Conservation (phyloP, 1,140 invertebrate genomes). For the Zaprionus inermis region DNA sequence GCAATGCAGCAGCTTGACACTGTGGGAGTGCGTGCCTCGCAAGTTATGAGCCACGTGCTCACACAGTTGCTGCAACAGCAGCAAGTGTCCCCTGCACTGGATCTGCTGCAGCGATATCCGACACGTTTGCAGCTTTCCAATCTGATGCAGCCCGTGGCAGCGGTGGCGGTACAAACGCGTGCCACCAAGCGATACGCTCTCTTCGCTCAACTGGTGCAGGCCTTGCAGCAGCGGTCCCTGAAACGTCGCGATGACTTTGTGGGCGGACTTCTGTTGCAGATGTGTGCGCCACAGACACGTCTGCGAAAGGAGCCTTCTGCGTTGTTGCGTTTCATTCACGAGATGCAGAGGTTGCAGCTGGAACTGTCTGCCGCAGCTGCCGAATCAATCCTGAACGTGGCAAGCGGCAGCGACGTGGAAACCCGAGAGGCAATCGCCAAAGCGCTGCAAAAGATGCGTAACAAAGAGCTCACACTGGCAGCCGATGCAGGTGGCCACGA, state of each 20-base stretch:
- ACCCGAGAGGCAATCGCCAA: slow-evolving; percentile 37
- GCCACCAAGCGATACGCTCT: slow-evolving; percentile 69
- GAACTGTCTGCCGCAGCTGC: slow-evolving; percentile 63
- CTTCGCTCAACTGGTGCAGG: slow-evolving; percentile 60
- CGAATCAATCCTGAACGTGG: slow-evolving; percentile 38
- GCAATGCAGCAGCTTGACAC: slow-evolving; percentile 80
- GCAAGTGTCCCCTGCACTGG: slow-evolving; percentile 58
- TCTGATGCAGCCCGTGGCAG: slow-evolving; percentile 49
- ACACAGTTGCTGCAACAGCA: slow-evolving; percentile 76
- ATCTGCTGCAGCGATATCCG: slow-evolving; percentile 69
- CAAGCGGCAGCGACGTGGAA: slow-evolving; percentile 14
- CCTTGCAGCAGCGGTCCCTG: slow-evolving; percentile 47
- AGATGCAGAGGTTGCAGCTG: slow-evolving; percentile 59
- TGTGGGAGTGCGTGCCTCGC: slow-evolving; percentile 66
- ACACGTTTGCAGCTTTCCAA: slow-evolving; percentile 57
- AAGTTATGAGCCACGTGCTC: slow-evolving; percentile 79
- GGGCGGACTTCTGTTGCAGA: slow-evolving; percentile 62
- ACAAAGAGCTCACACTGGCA: slow-evolving; percentile 38
- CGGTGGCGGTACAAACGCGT: slow-evolving; percentile 60
- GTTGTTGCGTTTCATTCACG: slow-evolving; percentile 60
- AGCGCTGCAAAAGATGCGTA: slow-evolving; percentile 59
- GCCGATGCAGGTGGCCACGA: slow-evolving; percentile 34
- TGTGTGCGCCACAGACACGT: slow-evolving; percentile 62
- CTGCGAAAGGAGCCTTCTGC: slow-evolving; percentile 54
- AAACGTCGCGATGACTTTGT: slow-evolving; percentile 65